Conservation (phyloP, 2,797 vertebrate species). For the Cephalopachus bancanus region DNA sequence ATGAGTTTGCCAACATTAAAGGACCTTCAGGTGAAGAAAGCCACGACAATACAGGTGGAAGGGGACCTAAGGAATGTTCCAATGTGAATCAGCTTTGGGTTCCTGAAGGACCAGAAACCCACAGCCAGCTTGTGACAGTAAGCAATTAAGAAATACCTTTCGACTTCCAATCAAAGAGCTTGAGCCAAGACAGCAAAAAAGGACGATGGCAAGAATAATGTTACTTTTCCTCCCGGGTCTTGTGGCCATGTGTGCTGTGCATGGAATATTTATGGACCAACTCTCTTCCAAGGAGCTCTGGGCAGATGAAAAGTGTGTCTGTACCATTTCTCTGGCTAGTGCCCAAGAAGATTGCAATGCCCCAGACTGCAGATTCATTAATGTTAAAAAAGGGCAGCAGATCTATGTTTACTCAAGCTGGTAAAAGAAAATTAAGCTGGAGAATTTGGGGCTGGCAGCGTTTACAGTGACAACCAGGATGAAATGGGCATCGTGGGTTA, state of each 20-base stretch:
- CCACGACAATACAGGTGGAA: background rate
- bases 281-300: slow-evolving; percentile 93
- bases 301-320: slow-evolving; percentile 92
- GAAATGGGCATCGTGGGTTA: slow-evolving; percentile 95
- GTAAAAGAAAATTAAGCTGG: slow-evolving; percentile 91
- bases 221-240: slow-evolving; percentile 87
- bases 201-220: slow-evolving; percentile 87
- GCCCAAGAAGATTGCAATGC: slow-evolving; percentile 94
- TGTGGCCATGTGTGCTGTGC: slow-evolving; percentile 79
- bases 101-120: background rate
- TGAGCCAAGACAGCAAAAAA: slow-evolving; percentile 38
- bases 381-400: slow-evolving; percentile 93
- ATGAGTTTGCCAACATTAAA: background rate
- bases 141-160: background rate
- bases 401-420: slow-evolving; percentile 95
- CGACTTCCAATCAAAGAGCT: background rate
- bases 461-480: slow-evolving; percentile 93
- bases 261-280: slow-evolving; percentile 91
- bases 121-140: background rate
- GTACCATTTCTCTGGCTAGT: slow-evolving; percentile 93
- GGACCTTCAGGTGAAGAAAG: background rate
- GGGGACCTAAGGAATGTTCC: background rate
- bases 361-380: slow-evolving; percentile 95
- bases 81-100: background rate
- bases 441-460: slow-evolving; percentile 95